phyloP scores from a whole-genome alignment of 1,140 invertebrate species.

The Onthophagus taurus region DNA sequence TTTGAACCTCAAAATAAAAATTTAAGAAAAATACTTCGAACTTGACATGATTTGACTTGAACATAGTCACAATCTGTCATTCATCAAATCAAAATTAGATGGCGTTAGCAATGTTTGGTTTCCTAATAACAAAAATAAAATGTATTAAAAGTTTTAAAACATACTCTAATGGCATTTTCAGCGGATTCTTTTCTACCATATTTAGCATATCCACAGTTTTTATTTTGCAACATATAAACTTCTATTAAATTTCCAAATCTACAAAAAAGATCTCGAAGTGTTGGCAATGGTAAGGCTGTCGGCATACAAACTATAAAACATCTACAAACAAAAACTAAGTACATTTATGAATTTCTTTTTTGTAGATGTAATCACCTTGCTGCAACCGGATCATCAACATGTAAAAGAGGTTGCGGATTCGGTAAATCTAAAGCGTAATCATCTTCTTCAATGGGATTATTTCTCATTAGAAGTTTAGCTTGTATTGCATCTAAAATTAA shows the following conservation, averaged over 20 bases:
- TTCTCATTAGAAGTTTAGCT: conserved; percentile 6
- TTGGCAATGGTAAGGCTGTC: conserved; percentile 63
- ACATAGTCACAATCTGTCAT: too few relatives aligned
- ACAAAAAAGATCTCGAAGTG: conserved; percentile 82
- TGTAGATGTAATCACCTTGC: conserved; percentile 41
- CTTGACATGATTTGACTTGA: too few relatives aligned
- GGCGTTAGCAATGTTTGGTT: too few relatives aligned
- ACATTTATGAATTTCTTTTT: not conserved
- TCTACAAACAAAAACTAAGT: conserved; percentile 29
- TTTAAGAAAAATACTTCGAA: too few relatives aligned
- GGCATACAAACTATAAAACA: conserved; percentile 75
- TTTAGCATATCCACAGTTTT: conserved; percentile 87
- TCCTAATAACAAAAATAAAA: too few relatives aligned
- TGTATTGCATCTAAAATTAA: conserved; percentile 4
- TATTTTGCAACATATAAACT: conserved; percentile 78
- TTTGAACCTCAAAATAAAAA: too few relatives aligned
- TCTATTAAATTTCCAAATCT: conserved; percentile 90
- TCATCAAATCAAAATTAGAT: too few relatives aligned
- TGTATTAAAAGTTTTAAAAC: too few relatives aligned
- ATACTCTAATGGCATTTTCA: conserved; percentile 63
- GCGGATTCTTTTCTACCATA: conserved; percentile 73
- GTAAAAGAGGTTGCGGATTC: conserved; percentile 59
- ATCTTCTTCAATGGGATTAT: conserved; percentile 7
- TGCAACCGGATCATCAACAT: conserved; percentile 57
- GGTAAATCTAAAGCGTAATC: conserved; percentile 58